Evolutionary conservation across 2,113 vertebrate genomes (phyloP).

Genomic region (human (Homo sapiens)): GRCh38 chr1:177452001-177452500

Average conservation of each 20-base stretch:
- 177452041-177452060: background rate
- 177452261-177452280: background rate
- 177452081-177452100: background rate
- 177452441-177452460: background rate
- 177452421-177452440: background rate
- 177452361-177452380: background rate
- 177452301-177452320: background rate
- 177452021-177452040: background rate
- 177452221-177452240: background rate
- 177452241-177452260: background rate
- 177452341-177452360: background rate
- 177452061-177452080: background rate
- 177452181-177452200: background rate
- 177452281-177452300: background rate
- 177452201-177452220: background rate
- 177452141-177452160: background rate
- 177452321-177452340: background rate
- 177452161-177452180: background rate
- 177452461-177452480: background rate
- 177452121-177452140: background rate
- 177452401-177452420: background rate
- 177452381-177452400: background rate
- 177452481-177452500: background rate
- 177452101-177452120: background rate
- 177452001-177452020: background rate